A percentile compares a stretch with the other conserved stretches of the same genome.
These are phyloP conservation scores for Hystrix cristata DNA, from an alignment of 2,113 vertebrate genomes.

Conservation along the genomic window DNA sequence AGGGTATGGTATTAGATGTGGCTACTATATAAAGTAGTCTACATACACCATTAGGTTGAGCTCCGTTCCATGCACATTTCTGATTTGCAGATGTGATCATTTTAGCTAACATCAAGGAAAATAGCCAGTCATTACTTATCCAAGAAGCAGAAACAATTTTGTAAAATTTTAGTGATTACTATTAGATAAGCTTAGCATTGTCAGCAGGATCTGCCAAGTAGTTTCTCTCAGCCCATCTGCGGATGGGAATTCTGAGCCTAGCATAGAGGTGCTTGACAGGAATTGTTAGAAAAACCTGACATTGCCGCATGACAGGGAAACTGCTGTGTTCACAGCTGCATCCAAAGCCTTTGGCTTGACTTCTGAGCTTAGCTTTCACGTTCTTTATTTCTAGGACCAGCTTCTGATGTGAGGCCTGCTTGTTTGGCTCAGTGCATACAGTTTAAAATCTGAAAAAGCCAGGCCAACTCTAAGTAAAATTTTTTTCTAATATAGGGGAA, in stretches of 20 bases:
- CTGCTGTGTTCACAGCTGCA: background rate
- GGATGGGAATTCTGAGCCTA: slow-evolving; percentile 4
- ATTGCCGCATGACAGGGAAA: background rate
- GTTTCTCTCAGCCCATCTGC: background rate
- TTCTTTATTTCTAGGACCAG: slow-evolving; percentile 33
- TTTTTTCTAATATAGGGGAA: slow-evolving; percentile 27
- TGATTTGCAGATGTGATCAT: slow-evolving; percentile 52
- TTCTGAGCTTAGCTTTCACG: slow-evolving; percentile 6
- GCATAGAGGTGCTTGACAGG: background rate
- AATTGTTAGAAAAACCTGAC: slow-evolving; percentile 32
- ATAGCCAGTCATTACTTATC: background rate
- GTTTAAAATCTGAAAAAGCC: slow-evolving; percentile 59
- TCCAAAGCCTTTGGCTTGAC: background rate
- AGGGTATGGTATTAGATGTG: background rate
- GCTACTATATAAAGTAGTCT: slow-evolving; percentile 35
- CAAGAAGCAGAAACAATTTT: slow-evolving; percentile 63
- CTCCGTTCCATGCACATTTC: slow-evolving; percentile 25
- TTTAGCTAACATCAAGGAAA: slow-evolving; percentile 46
- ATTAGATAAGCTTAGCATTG: slow-evolving; percentile 31
- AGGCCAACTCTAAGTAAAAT: slow-evolving; percentile 33
- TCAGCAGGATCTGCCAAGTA: background rate
- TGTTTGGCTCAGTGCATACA: background rate
- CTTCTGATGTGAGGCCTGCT: background rate
- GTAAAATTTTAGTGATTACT: slow-evolving; percentile 21
- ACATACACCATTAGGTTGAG: background rate